Evolutionary conservation across 2,797 vertebrate genomes (phyloP), one percentile per base, ranked within the genome.

Genomic region (Antennarius maculatus): DNA sequence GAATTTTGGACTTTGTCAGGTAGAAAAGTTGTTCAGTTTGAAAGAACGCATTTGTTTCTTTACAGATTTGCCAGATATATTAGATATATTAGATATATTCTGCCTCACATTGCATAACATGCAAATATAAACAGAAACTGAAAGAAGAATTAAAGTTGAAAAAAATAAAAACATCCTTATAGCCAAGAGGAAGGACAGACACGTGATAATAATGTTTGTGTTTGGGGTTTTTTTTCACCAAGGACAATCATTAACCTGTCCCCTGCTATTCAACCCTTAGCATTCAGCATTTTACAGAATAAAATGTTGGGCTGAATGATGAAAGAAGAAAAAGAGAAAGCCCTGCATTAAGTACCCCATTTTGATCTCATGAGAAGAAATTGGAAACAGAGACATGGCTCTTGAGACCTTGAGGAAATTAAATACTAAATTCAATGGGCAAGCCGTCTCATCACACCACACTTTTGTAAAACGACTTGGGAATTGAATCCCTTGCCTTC

Each of bases 331-430:
- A 61, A 69, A 49, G 49, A 69, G 23, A 77, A 77, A 64, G 66
- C 45, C 68, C 77, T 77, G 75, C 66, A 70, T 83, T 87, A 81
- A 79, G 80, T 80, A 18, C 61, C 64, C 63, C 56, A 52, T 79
- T 65, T 81, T 83, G 82, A 80, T 81, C 80, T 86, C 78, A 78
- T 61, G 81, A 86, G 78, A 66, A 80, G 75, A 81, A 85, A 90
- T 79, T 86, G 88, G 82, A 90, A 87, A 86, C 70, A 74, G 79
- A 89, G 78, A 83, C 87, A 73, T 6, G 54, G 76, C 86, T 89
- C 87, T 69, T 66, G 82, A 83, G 85, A 86, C 80, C 76, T 75
- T 69, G 62, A 86, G 85, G 84, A 89, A 90, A 90, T 91, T 86
- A 90, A 90, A 89, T 85, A 85, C 81, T 78, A 85, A 82, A 86